Conservation (phyloP, 2,113 vertebrate genomes). For the Ictalurus furcatus region DNA sequence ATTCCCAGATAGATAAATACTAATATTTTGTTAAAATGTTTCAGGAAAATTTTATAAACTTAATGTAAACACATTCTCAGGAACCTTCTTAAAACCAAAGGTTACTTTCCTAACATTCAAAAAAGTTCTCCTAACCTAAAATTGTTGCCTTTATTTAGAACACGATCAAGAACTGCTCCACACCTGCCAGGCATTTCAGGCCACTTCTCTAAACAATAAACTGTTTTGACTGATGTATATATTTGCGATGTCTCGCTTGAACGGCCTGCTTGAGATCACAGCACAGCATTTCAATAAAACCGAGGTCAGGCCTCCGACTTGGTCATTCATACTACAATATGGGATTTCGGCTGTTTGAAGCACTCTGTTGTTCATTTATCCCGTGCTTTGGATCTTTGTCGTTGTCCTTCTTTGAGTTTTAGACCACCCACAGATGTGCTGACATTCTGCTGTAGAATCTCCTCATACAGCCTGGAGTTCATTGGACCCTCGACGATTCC, state of each 20-base stretch:
- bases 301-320: conserved; percentile 19
- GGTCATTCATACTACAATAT: conserved; percentile 11
- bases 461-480: conserved; percentile 30
- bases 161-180: no score
- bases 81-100: neutral
- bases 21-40: neutral
- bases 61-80: neutral
- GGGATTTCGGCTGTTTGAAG: conserved; percentile 3
- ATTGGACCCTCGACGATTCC: conserved; percentile 29
- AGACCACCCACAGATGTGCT: conserved; percentile 19
- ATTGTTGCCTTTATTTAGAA: neutral
- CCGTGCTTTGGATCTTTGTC: conserved; percentile 26
- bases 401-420: conserved; percentile 22
- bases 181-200: neutral
- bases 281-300: neutral
- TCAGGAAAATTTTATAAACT: neutral
- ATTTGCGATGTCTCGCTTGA: conserved; percentile 10
- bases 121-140: neutral
- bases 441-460: conserved; percentile 15
- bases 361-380: conserved; percentile 27
- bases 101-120: neutral
- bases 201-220: conserved; percentile 11
- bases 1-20: neutral
- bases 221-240: conserved; percentile 18
- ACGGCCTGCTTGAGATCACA: conserved; percentile 20